phyloP scores from a whole-genome alignment of 1,140 invertebrate genomes.

The Bombyx mandarina region DNA sequence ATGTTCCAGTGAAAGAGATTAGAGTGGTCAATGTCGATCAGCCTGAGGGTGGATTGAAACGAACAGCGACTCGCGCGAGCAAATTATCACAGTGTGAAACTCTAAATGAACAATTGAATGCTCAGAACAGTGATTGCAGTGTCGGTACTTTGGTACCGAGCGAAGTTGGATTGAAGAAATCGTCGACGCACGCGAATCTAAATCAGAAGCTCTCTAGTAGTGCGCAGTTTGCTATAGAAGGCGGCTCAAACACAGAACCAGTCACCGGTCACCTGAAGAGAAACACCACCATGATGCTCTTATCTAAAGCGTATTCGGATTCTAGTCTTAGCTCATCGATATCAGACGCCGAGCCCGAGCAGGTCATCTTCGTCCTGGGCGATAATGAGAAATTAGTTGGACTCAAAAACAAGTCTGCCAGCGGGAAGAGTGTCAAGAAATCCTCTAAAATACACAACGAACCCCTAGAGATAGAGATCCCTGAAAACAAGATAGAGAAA shows the following conservation, averaged over 20 bases:
- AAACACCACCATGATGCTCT: constrained; percentile 40
- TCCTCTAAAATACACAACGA: constrained; percentile 44
- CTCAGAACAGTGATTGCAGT: constrained; percentile 39
- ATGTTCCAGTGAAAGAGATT: constrained; percentile 28
- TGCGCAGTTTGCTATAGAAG: constrained; percentile 21
- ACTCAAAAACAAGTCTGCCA: constrained; percentile 66
- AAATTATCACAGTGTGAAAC: constrained; percentile 16
- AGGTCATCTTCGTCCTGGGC: constrained; percentile 83
- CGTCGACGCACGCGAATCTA: constrained; percentile 46
- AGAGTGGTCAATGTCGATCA: constrained; percentile 31
- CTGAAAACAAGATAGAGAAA: constrained; percentile 17
- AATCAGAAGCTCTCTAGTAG: constrained; percentile 49
- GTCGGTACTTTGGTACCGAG: constrained; percentile 39
- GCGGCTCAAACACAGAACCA: constrained; percentile 10
- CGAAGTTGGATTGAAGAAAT: constrained; percentile 38
- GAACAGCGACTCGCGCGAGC: constrained; percentile 18
- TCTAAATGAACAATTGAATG: constrained; percentile 37
- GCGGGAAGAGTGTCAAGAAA: constrained; percentile 49
- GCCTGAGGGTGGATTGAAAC: constrained; percentile 13
- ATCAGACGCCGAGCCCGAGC: constrained; percentile 39
- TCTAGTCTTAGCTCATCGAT: constrained; percentile 42
- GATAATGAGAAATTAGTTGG: constrained; percentile 78
- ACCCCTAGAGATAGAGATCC: constrained; percentile 18
- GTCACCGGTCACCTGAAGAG: constrained; percentile 26
- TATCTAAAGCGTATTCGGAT: constrained; percentile 36